Percentiles rank a stretch among this genome's conserved stretches.
Evolutionary conservation across 37 sponge, comb jelly and placozoan species (phyloP).

Genomic region (Cladorhizidae sp.): DNA sequence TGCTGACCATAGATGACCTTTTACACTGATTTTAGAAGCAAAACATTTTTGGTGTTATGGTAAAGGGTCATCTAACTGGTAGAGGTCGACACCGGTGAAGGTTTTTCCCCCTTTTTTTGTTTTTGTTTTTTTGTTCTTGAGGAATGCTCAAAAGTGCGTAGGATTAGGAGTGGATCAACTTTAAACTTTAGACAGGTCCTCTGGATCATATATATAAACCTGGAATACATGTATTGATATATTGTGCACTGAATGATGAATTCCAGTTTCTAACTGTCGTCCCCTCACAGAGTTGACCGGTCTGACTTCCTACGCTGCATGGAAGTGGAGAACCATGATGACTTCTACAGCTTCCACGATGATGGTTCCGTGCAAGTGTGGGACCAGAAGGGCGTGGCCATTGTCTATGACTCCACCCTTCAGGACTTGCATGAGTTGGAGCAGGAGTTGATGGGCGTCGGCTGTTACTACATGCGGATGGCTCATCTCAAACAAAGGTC

Average conservation of each 20-base stretch:
- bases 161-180: background rate
- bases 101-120: too few species aligned
- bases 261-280: background rate
- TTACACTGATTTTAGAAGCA: too few species aligned
- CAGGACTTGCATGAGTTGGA: constrained; percentile 52
- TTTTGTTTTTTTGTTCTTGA: too few species aligned
- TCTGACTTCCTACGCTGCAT: constrained; percentile 64
- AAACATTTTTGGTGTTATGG: too few species aligned
- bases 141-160: too few species aligned
- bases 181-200: too few species aligned
- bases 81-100: too few species aligned
- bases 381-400: constrained; percentile 51
- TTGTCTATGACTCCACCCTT: constrained; percentile 67
- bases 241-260: background rate
- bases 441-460: constrained; percentile 56
- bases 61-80: too few species aligned
- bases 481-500: background rate
- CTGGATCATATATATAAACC: too few species aligned
- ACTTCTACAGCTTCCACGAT: constrained; percentile 56
- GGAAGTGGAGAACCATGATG: constrained; percentile 80
- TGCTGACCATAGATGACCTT: too few species aligned
- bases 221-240: too few species aligned
- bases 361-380: constrained; percentile 50
- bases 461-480: constrained; percentile 48
- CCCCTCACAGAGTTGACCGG: constrained; percentile 39